phyloP scores from a whole-genome alignment of 2,797 vertebrate species.

The Eidolon dupreanum region DNA sequence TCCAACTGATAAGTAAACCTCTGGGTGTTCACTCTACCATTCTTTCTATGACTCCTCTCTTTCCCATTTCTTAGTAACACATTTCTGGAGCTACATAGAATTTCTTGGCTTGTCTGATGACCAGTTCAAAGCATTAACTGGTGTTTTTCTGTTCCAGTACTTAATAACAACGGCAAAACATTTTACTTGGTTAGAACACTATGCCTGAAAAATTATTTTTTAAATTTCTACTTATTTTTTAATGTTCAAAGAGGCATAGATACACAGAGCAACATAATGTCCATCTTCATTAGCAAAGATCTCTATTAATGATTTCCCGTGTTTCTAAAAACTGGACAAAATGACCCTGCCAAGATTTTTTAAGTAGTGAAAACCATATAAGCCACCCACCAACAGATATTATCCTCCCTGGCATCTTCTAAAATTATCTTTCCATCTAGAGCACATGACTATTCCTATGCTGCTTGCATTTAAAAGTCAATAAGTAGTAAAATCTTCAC shows the following conservation, averaged over 20 bases:
- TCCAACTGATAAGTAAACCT: not conserved
- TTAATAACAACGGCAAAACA: not conserved
- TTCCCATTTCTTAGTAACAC: not conserved
- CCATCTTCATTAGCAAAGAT: not conserved
- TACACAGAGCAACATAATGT: not conserved
- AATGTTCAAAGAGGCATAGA: not conserved
- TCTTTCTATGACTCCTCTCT: not conserved
- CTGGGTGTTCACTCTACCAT: not conserved
- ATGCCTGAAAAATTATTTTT: conserved; percentile 6
- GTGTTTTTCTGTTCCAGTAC: not conserved
- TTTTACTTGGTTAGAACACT: not conserved
- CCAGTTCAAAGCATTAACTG: not conserved
- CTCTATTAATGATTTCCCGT: conserved; percentile 18
- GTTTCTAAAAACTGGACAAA: conserved; percentile 25
- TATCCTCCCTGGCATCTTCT: not conserved
- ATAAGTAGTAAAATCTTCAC: not conserved
- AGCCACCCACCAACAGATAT: not conserved
- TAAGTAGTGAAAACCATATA: not conserved
- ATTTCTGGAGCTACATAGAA: not conserved
- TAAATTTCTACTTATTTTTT: not conserved
- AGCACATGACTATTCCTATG: not conserved
- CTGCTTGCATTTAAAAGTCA: not conserved
- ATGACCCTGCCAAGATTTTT: not conserved
- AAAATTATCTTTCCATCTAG: not conserved
- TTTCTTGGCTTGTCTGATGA: not conserved